These are phyloP conservation scores for Cataglyphis livida DNA, from an alignment of 2,888 invertebrate genomes.

Conservation along the genomic window DNA sequence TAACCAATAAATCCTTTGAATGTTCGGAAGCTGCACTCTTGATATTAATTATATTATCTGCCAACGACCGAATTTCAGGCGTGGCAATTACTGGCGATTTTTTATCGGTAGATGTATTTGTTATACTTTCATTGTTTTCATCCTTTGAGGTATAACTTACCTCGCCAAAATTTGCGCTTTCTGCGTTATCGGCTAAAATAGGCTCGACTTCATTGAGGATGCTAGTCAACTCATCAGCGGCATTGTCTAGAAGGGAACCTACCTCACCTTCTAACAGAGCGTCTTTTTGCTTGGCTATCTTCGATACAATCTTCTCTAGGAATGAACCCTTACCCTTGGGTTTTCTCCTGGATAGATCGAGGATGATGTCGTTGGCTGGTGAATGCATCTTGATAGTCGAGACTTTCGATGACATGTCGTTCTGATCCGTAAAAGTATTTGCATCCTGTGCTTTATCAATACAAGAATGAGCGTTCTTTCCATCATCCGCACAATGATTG, in stretches of 20 bases:
- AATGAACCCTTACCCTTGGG: conserved; percentile 83
- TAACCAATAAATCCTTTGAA: conserved; percentile 1
- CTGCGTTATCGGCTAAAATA: conserved; percentile 53
- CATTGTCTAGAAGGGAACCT: conserved; percentile 77
- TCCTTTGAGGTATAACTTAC: neutral
- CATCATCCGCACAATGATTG: neutral
- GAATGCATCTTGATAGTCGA: conserved; percentile 18
- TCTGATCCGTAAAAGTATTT: neutral
- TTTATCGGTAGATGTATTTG: neutral
- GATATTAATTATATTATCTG: conserved; percentile 2
- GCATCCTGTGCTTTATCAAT: conserved; percentile 1
- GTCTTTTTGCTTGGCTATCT: conserved; percentile 84
- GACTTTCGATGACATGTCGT: conserved; percentile 7
- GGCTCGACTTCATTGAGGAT: conserved; percentile 76
- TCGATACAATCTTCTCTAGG: conserved; percentile 84
- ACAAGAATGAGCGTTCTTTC: neutral
- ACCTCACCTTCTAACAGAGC: conserved; percentile 79
- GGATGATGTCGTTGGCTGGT: conserved; percentile 81
- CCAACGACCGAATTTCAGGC: neutral
- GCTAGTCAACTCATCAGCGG: conserved; percentile 78
- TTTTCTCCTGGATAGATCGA: conserved; percentile 82
- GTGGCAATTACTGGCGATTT: neutral
- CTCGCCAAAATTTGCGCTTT: neutral
- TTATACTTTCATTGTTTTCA: conserved; percentile 4
- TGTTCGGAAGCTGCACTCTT: neutral